Base-by-base conservation (phyloP, 1,140 invertebrate genomes). In the Macrostomum lignano region DNA sequence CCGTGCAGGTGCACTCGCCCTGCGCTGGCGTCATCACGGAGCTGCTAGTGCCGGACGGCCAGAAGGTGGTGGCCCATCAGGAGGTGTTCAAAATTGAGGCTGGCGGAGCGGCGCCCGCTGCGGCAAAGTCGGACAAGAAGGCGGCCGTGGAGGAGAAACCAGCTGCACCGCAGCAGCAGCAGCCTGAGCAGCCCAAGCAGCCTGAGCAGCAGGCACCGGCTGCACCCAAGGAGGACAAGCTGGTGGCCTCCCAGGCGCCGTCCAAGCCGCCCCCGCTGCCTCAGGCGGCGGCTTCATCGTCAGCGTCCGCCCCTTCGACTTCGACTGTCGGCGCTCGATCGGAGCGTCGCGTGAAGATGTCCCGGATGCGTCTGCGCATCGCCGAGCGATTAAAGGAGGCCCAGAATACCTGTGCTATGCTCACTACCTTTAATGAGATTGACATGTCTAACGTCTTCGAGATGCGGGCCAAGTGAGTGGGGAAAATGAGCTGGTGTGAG, bases 341-440 rank as follows among this genome's bases (percentile, higher is more conserved):
- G 13, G 82, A 91, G 55, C 75, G 79, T 46, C 66, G 82, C 37
- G 81, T 94, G 0, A 98, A 98, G 58, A 96, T 96, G 81, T 93
- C 86, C 51, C 66, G 88, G 40, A 98, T 98, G 84, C 60, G 91
- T 24, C 65, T 67, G 45, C 71, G 82, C 42, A 96, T 96, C 47
- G 82, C 86, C 2, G 69, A 84, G 45, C 66, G 91, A 35, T 63
- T 98, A 40, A 98, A 98, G 60, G 82, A 94, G 45, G 86, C 91
- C 7, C 91, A 98, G 58, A 88, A 96, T 52, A 77, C 73, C 0
- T 88, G 84, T 59, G 91, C 91, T 3, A 93, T 96, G 81, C 60
- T 98, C 25, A 98, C 91, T 1, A 98, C 91, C 0, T 96, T 98
- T 54, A 96, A 98, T 58, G 91, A 98, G 64, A 71, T 98, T 42